Conservation (phyloP, 2,797 vertebrate species). For the Malacoraja senta region DNA sequence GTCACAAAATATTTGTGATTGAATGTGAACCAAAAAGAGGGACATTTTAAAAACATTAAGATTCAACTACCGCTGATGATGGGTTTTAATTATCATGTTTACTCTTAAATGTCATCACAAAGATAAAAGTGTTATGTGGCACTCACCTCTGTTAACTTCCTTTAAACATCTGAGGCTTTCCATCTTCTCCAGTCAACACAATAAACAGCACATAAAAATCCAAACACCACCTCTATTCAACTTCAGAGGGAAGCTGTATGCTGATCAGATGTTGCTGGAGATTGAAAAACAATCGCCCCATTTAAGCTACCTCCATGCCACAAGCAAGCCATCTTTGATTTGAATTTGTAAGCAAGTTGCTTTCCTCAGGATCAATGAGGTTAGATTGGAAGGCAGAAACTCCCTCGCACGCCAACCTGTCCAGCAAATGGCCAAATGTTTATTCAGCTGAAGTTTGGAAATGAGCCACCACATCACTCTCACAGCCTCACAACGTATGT, state of each 20-base stretch:
- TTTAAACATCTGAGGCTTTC: slow-evolving; percentile 37
- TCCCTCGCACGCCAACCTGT: slow-evolving; percentile 62
- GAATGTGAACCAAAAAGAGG: background rate
- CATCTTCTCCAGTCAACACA: slow-evolving; percentile 21
- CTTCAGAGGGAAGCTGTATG: slow-evolving; percentile 43
- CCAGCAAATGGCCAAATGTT: slow-evolving; percentile 69
- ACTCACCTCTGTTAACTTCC: slow-evolving; percentile 35
- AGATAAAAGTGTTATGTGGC: slow-evolving; percentile 30
- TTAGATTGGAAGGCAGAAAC: slow-evolving; percentile 59
- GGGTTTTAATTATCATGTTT: slow-evolving; percentile 4
- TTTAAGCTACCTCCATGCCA: slow-evolving; percentile 38
- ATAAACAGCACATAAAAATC: slow-evolving; percentile 38
- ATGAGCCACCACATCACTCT: slow-evolving; percentile 70
- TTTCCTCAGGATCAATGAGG: slow-evolving; percentile 45
- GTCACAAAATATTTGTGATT: slow-evolving; percentile 13
- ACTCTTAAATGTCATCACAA: slow-evolving; percentile 29
- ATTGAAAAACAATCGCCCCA: slow-evolving; percentile 41
- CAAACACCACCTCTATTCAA: slow-evolving; percentile 42
- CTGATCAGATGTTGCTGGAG: slow-evolving; percentile 41
- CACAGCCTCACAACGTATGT: slow-evolving; percentile 65
- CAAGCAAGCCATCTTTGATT: slow-evolving; percentile 41
- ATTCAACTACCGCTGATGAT: background rate
- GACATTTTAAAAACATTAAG: background rate
- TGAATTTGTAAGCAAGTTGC: slow-evolving; percentile 43
- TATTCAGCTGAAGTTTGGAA: slow-evolving; percentile 79